Conservation (phyloP, 1,140 invertebrate genomes). For the Drosophila nigromelanica region DNA sequence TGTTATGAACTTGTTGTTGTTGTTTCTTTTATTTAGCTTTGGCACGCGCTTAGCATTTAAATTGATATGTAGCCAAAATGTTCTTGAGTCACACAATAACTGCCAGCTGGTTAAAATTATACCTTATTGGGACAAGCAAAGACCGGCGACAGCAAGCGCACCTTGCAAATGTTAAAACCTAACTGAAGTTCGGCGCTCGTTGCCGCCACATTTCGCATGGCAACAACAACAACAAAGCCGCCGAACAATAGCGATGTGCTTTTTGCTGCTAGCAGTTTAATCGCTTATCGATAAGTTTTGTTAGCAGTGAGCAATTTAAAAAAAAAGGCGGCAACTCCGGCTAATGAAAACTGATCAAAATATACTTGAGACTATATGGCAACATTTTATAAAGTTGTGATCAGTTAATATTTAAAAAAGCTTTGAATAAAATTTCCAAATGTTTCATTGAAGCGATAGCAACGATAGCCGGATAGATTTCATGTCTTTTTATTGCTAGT, state of each 20-base stretch:
- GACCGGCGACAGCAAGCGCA: slow-evolving; percentile 39
- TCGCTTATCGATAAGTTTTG: slow-evolving; percentile 9
- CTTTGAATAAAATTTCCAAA: too few species aligned
- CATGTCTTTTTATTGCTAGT: slow-evolving; percentile 31
- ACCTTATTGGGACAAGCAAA: slow-evolving; percentile 1
- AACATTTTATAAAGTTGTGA: background rate
- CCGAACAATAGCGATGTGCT: slow-evolving; percentile 28
- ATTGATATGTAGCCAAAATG: slow-evolving; percentile 33
- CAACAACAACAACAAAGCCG: slow-evolving; percentile 19
- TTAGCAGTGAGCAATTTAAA: background rate
- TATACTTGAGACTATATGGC: background rate
- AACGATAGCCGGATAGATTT: background rate
- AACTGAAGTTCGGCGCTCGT: slow-evolving; percentile 34
- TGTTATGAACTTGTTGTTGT: slow-evolving; percentile 27
- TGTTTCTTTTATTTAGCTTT: slow-evolving; percentile 34
- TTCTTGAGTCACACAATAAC: slow-evolving; percentile 22
- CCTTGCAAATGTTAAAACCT: slow-evolving; percentile 51
- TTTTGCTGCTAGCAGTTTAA: background rate
- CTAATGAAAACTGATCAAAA: background rate
- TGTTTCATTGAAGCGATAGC: too few species aligned
- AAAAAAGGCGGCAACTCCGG: slow-evolving; percentile 2
- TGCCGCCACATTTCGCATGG: slow-evolving; percentile 50
- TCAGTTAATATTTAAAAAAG: too few species aligned
- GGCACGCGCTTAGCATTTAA: slow-evolving; percentile 40
- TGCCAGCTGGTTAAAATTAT: slow-evolving; percentile 4